phyloP scores from a whole-genome alignment of 2,113 vertebrate genomes.

The Catharus minimus region DNA sequence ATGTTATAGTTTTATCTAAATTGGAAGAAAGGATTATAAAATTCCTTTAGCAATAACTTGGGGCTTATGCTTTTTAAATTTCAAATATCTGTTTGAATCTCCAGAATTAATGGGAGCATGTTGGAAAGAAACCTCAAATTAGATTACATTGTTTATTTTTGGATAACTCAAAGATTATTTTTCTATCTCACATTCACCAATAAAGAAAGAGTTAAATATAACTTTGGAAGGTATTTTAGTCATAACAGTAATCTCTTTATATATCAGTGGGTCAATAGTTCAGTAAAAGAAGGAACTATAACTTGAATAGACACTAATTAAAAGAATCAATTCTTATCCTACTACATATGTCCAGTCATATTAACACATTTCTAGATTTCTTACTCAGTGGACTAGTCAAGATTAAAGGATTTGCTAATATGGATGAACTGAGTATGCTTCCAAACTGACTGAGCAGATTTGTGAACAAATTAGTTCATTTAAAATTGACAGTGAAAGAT shows the following conservation, averaged over 20 bases:
- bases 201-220: slow-evolving; percentile 72
- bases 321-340: slow-evolving; percentile 95
- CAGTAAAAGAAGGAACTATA: slow-evolving; percentile 77
- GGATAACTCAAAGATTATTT: slow-evolving; percentile 20
- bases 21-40: neutral
- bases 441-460: slow-evolving; percentile 91
- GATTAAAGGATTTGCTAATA: slow-evolving; percentile 99
- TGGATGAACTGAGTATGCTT: slow-evolving; percentile 91
- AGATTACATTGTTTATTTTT: slow-evolving; percentile 38
- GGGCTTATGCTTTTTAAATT: slow-evolving; percentile 7
- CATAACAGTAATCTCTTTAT: slow-evolving; percentile 74
- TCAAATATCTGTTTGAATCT: slow-evolving; percentile 9
- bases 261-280: slow-evolving; percentile 81
- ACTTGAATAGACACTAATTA: slow-evolving; percentile 93
- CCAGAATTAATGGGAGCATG: neutral
- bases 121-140: slow-evolving; percentile 4
- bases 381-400: slow-evolving; percentile 90
- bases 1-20: neutral
- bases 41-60: neutral
- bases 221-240: slow-evolving; percentile 63
- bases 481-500: slow-evolving; percentile 91
- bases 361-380: slow-evolving; percentile 93
- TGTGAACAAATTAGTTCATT: slow-evolving; percentile 97
- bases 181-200: slow-evolving; percentile 4
- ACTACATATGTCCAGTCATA: slow-evolving; percentile 94